Conservation (phyloP, 2,113 vertebrate genomes). For the Crotalus helleri region DNA sequence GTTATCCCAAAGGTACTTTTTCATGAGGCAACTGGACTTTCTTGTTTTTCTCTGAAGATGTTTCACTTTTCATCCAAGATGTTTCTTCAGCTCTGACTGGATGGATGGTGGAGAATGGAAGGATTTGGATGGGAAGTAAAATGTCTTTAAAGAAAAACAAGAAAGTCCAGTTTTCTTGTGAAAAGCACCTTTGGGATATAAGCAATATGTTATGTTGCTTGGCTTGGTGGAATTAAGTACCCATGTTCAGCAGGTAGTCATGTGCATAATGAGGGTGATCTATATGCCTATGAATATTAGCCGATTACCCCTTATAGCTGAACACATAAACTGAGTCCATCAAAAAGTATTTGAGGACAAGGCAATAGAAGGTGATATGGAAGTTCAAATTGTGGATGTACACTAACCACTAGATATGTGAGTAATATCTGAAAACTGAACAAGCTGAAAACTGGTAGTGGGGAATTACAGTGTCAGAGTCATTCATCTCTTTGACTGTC, state of each 20-base stretch:
- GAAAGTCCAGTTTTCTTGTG: no score
- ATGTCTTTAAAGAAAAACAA: no score
- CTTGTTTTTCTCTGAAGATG: no score
- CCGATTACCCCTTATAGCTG: no score
- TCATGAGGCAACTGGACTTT: no score
- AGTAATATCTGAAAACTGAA: background rate
- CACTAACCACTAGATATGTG: background rate
- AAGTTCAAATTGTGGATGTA: background rate
- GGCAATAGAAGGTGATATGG: background rate
- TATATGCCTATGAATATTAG: background rate
- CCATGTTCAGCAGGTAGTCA: background rate
- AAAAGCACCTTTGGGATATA: no score
- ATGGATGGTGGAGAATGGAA: no score
- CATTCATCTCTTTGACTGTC: background rate
- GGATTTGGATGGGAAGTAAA: no score
- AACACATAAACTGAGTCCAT: background rate
- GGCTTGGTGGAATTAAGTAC: background rate
- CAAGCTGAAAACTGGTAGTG: background rate
- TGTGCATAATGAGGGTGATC: background rate
- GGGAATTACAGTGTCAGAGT: constrained; percentile 17
- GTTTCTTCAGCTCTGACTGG: no score
- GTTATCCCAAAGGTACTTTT: no score
- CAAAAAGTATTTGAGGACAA: background rate
- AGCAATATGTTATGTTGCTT: background rate
- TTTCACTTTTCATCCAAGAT: no score